A percentile compares a stretch with the other conserved stretches of the same genome.
Conservation (phyloP, 2,113 vertebrate species). For the Etheostoma spectabile region DNA sequence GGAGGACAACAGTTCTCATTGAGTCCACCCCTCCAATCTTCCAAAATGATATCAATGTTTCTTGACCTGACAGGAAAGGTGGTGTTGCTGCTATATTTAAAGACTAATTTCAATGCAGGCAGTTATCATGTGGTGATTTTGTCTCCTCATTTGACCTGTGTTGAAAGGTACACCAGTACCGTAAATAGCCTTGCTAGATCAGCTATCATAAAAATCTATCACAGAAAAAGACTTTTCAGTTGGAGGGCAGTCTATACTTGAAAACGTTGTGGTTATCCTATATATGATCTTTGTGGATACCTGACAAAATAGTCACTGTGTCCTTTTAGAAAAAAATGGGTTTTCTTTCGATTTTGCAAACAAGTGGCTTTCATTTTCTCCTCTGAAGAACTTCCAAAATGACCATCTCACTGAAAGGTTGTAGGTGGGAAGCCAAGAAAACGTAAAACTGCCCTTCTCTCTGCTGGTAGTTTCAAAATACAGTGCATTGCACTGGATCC, state of each 20-base stretch:
- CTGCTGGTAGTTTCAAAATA: neutral
- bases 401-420: conserved; percentile 20
- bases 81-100: neutral
- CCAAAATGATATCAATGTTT: neutral
- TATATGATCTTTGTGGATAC: conserved; percentile 17
- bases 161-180: neutral
- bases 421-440: conserved; percentile 1
- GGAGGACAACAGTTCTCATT: neutral
- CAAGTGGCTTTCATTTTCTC: neutral
- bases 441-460: conserved; percentile 29
- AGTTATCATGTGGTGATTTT: neutral
- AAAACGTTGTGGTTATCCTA: conserved; percentile 15
- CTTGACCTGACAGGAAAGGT: neutral
- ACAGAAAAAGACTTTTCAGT: conserved; percentile 7
- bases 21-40: neutral
- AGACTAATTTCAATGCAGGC: neutral
- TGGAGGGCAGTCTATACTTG: neutral
- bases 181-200: neutral
- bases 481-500: neutral
- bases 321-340: neutral
- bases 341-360: conserved; percentile 15
- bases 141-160: neutral
- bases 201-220: conserved; percentile 8
- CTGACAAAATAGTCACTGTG: neutral
- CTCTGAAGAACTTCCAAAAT: conserved; percentile 25